phyloP scores from a whole-genome alignment of 1,140 invertebrate species.

The Prorops nasuta region DNA sequence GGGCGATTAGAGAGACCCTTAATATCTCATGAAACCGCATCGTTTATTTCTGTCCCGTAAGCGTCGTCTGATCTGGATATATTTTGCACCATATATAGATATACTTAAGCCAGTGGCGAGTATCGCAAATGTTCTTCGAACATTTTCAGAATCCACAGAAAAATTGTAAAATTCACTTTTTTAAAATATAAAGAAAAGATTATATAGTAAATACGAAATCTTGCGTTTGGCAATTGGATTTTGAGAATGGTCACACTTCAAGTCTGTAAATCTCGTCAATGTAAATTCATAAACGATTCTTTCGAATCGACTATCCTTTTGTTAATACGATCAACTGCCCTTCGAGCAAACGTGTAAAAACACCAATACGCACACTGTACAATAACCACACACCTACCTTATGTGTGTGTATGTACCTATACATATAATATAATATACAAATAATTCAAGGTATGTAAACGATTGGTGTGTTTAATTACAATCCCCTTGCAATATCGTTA shows the following conservation, averaged over 20 bases:
- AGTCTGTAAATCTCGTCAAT: no score
- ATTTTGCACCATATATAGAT: slow-evolving; percentile 27
- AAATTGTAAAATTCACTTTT: no score
- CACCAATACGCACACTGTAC: slow-evolving; percentile 37
- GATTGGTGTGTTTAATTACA: slow-evolving; percentile 33
- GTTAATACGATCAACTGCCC: slow-evolving; percentile 26
- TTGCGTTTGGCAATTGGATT: no score
- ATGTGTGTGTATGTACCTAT: slow-evolving; percentile 13
- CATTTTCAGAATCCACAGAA: no score
- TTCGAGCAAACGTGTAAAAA: no score
- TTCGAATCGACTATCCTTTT: slow-evolving; percentile 14
- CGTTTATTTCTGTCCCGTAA: slow-evolving; percentile 12
- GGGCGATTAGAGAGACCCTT: no score
- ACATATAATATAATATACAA: slow-evolving; percentile 20
- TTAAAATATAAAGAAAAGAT: no score
- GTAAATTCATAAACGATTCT: background rate
- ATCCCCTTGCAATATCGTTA: slow-evolving; percentile 17
- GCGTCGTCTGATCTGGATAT: slow-evolving; percentile 28
- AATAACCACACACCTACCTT: slow-evolving; percentile 35
- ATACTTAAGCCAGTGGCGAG: slow-evolving; percentile 19
- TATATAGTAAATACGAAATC: no score
- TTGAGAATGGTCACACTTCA: no score
- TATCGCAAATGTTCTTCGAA: no score
- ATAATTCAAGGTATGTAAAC: slow-evolving; percentile 17
- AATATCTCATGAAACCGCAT: no score